These are phyloP conservation scores for Neodiprion virginianus DNA, from an alignment of 1,140 invertebrate species.

Conservation along the genomic window DNA sequence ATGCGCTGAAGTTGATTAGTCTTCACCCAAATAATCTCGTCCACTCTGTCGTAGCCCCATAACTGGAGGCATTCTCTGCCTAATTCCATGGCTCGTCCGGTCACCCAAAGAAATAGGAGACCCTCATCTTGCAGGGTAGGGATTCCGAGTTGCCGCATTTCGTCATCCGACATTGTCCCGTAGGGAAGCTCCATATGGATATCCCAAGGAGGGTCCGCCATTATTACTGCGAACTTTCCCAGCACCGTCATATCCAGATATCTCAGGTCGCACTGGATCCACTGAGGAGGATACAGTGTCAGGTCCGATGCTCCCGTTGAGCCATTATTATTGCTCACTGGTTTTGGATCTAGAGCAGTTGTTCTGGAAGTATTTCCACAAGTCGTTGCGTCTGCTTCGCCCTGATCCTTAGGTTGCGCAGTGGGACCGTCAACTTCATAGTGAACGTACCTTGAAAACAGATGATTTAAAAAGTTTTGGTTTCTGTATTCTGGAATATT, in stretches of 20 bases:
- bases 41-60: conserved; percentile 95
- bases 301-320: conserved; percentile 33
- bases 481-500: conserved; percentile 12
- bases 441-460: conserved; percentile 82
- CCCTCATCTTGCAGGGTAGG: conserved; percentile 94
- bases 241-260: conserved; percentile 96
- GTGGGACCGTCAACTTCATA: conserved; percentile 84
- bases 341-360: not conserved
- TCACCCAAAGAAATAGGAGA: conserved; percentile 97
- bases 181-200: conserved; percentile 99
- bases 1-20: conserved; percentile 98
- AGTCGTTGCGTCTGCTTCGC: conserved; percentile 34
- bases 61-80: conserved; percentile 91
- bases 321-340: conserved; percentile 32
- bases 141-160: conserved; percentile 95
- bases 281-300: conserved; percentile 88
- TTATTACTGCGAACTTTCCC: conserved; percentile 92
- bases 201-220: conserved; percentile 98
- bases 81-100: conserved; percentile 96
- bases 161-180: conserved; percentile 99
- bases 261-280: conserved; percentile 96
- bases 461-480: conserved; percentile 22
- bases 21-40: conserved; percentile 99
- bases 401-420: conserved; percentile 57
- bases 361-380: conserved; percentile 13